phyloP scores from a whole-genome alignment of 2,888 invertebrate genomes.

The Ichneumoninae sp. region DNA sequence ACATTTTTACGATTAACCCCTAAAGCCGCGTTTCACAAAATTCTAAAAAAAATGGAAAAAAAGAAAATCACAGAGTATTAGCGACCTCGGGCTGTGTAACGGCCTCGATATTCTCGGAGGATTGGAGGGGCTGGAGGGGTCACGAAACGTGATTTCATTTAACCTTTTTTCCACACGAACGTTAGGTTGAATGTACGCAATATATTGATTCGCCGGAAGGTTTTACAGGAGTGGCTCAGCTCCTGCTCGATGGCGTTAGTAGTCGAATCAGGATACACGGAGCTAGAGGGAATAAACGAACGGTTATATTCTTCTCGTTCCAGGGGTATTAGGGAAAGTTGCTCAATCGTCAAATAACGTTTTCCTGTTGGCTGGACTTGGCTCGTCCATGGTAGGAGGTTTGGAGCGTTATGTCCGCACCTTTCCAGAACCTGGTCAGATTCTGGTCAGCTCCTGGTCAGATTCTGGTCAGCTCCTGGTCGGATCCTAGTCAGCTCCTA shows the following conservation, averaged over 20 bases:
- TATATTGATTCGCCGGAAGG: constrained; percentile 62
- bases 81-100: neutral
- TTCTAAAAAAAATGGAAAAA: neutral
- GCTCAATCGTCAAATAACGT: neutral
- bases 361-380: no score
- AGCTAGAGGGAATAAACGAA: neutral
- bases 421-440: no score
- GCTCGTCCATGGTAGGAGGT: no score
- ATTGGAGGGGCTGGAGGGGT: constrained; percentile 1
- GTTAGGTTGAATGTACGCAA: constrained; percentile 61
- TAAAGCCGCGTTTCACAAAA: neutral
- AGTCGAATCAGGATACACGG: neutral
- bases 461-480: no score
- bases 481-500: no score
- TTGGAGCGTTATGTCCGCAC: no score
- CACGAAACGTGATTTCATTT: constrained; percentile 25
- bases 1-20: neutral
- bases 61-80: neutral
- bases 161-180: constrained; percentile 31
- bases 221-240: constrained; percentile 65
- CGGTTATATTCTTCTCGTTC: neutral
- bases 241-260: constrained; percentile 18
- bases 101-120: constrained; percentile 1
- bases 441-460: no score
- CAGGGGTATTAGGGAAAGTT: neutral